These are phyloP conservation scores for Laodelphax striatellus DNA, from an alignment of 1,140 invertebrate genomes.

Conservation along the genomic window DNA sequence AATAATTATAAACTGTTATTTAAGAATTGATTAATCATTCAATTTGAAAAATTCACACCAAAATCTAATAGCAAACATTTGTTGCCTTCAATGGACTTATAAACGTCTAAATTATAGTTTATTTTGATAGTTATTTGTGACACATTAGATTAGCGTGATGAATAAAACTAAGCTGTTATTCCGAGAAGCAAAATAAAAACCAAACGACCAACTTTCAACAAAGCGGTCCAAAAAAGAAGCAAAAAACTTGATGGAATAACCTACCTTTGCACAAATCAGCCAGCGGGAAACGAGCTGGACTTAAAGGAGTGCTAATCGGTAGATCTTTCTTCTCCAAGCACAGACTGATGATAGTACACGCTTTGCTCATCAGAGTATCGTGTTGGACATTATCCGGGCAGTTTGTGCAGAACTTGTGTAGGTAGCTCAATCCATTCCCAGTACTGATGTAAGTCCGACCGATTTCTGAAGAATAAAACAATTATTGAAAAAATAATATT, in stretches of 20 bases:
- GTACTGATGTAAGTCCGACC: conserved; percentile 45
- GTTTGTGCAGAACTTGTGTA: conserved; percentile 48
- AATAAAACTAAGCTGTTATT: too few species aligned
- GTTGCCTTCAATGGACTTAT: too few species aligned
- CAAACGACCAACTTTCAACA: too few species aligned
- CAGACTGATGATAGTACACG: conserved; percentile 48
- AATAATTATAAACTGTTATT: too few species aligned
- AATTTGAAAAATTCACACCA: too few species aligned
- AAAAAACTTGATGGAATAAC: background rate
- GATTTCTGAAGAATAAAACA: conserved; percentile 35
- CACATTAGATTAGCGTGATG: too few species aligned
- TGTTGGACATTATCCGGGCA: conserved; percentile 53
- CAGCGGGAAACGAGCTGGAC: conserved; percentile 39
- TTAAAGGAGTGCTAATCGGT: conserved; percentile 39
- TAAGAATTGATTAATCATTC: too few species aligned
- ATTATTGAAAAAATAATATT: too few species aligned
- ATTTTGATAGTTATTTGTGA: too few species aligned
- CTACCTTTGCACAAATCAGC: conserved; percentile 17
- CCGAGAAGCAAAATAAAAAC: too few species aligned
- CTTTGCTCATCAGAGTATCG: conserved; percentile 45
- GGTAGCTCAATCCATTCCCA: conserved; percentile 44
- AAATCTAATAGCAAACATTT: too few species aligned
- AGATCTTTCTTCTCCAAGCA: conserved; percentile 49
- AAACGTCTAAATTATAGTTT: too few species aligned
- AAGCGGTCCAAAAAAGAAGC: background rate